These are phyloP conservation scores for Eretmochelys imbricata DNA, from an alignment of 2,113 vertebrate species.

Conservation along the genomic window DNA sequence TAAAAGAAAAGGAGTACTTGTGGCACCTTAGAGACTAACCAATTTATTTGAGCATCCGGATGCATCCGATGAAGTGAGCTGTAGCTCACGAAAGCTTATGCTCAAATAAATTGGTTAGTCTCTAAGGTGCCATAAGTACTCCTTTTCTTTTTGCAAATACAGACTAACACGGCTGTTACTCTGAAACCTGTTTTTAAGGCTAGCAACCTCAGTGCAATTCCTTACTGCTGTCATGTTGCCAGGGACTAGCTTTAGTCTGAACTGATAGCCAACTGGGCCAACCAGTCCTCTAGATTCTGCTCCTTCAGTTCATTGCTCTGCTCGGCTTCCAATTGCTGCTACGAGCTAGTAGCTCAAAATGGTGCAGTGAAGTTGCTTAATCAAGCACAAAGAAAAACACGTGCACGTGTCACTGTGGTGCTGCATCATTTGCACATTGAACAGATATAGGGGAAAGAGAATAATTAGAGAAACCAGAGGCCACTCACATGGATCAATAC, in stretches of 20 bases:
- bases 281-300: not conserved
- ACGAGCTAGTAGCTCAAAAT: not conserved
- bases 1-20: not conserved
- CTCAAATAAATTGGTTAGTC: too few relatives aligned
- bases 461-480: conserved; percentile 61
- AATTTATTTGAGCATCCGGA: too few relatives aligned
- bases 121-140: too few relatives aligned
- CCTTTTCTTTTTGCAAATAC: too few relatives aligned
- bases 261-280: not conserved
- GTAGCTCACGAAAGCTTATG: too few relatives aligned
- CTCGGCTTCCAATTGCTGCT: not conserved
- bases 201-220: not conserved
- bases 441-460: conserved; percentile 6
- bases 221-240: not conserved
- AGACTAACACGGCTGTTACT: too few relatives aligned
- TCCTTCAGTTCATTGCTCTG: not conserved
- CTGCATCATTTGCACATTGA: conserved; percentile 22
- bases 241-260: not conserved
- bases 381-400: not conserved
- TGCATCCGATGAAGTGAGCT: too few relatives aligned
- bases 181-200: not conserved
- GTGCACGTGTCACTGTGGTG: not conserved
- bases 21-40: too few relatives aligned
- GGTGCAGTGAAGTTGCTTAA: not conserved
- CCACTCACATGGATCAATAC: conserved; percentile 71